Base-by-base conservation (phyloP, 92 coral and sea anemone species). In the Palythoa caribaeorum region DNA sequence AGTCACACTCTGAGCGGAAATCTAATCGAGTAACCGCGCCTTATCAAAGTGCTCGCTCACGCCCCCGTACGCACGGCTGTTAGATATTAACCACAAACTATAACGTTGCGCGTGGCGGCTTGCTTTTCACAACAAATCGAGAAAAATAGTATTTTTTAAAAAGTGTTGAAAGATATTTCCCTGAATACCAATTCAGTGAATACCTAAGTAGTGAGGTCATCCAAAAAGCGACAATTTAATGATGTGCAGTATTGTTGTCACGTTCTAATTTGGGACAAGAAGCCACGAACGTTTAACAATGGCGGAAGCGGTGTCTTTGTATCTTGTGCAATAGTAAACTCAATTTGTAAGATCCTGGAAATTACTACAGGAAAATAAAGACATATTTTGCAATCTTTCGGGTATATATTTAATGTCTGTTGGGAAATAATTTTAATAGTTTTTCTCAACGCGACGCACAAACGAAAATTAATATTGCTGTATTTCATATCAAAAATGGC, bases 331-430 rank as follows among this genome's bases (percentile, higher is more conserved):
- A 75, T 44, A 75, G 79, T 47, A 75, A 74, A 40, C 79, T 52
- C 79, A 74, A 50, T 28, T 38, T 73, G 55, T 39, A 73, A 48
- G 51, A 39, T 2, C 28, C 57, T 5, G 39, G 78, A 73, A 47
- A 15, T 44, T 74, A 39, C 50, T 17, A 74, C 59, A 74, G 54
- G 79, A 0, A 74, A 74, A 47, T 74, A 74, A 74, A 74, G n/a
- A 74, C 79, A 74, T 74, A 44, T 74, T 74, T 74, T 74, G 79
- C 79, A 74, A 74, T 74, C 79, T 52, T 74, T 48, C 57, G 12
- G 59, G 79, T 74, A 74, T 74, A 44, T 74, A 76, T 76, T 76
- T 1, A 38, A 12, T 73, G 78, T 39, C 10, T 9, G 38, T n/a
- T 44, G 3, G n/a, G 76, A 14, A 36, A 72, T 72, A 36, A 16